phyloP scores from a whole-genome alignment of 2,888 invertebrate species.

The Pristionchus arcanus region DNA sequence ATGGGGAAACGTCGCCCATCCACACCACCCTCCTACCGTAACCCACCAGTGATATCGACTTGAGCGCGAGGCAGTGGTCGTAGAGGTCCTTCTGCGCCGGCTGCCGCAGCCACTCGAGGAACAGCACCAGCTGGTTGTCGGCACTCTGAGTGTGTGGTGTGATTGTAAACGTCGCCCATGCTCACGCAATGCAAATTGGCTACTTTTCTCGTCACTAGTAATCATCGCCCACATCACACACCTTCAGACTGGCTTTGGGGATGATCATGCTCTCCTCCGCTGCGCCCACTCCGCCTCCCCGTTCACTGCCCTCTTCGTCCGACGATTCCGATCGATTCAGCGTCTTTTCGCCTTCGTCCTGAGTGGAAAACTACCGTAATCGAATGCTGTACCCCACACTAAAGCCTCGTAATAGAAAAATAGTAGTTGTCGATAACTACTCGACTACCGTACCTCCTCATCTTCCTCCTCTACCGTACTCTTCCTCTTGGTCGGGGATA shows the following conservation, averaged over 20 bases:
- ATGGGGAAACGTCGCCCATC: background rate
- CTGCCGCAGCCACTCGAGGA: slow-evolving; percentile 70
- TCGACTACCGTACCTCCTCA: background rate
- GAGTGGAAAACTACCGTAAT: slow-evolving; percentile 47
- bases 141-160: background rate
- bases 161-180: background rate
- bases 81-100: slow-evolving; percentile 68
- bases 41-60: slow-evolving; percentile 70
- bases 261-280: slow-evolving; percentile 44
- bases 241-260: slow-evolving; percentile 52
- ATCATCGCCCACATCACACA: slow-evolving; percentile 2
- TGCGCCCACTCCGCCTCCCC: slow-evolving; percentile 56
- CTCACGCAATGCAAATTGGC: slow-evolving; percentile 10
- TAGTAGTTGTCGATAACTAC: background rate
- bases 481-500: background rate
- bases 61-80: slow-evolving; percentile 68
- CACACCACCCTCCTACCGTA: slow-evolving; percentile 27
- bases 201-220: background rate
- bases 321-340: slow-evolving; percentile 59
- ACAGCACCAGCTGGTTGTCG: slow-evolving; percentile 56
- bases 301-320: slow-evolving; percentile 58
- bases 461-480: slow-evolving; percentile 37
- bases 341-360: slow-evolving; percentile 61
- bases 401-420: background rate
- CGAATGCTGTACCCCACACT: background rate